Base-by-base conservation (phyloP, 2,113 vertebrate genomes). In the Nothobranchius kuhntae region DNA sequence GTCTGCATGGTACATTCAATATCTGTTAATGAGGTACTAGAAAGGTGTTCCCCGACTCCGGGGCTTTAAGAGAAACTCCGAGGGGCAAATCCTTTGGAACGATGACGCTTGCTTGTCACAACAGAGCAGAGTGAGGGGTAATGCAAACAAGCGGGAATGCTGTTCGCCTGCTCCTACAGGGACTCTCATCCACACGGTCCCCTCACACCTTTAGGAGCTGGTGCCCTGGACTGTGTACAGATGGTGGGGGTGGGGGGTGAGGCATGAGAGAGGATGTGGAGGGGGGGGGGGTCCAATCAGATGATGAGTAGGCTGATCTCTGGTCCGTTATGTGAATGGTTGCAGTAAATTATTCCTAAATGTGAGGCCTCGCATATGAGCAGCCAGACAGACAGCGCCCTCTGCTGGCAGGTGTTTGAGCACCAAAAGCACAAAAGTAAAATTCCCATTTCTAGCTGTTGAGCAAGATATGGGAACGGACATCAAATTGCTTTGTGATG, bases 21-120 rank as follows among this genome's bases (percentile, higher is more conserved):
- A 94, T 93, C 92, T 93, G 93, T 93, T 92, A 92, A 91, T 94
- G 93, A 94, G 93, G 93, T 94, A 94, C 92, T 93, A 92, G 85
- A 91, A 91, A 91, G 89, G 91, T 86, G 89, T 92, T 85, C 91
- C 87, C 90, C 85, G 87, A 91, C 84, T 91, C 87, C 88, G 86
- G 84, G 89, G 87, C 86, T 86, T 90, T 85, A 86, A 90, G 83
- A 91, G 90, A 91, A 87, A 89, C 88, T 89, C 81, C 75, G 66
- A 83, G 84, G 89, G 84, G 86, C 53, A 72, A 73, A 77, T 87
- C 88, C 82, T 92, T 91, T 90, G 89, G 91, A 90, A 90, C 90
- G 85, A 85, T 84, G 81, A 85, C 78, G 82, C 79, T 85, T 76
- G 85, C 87, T 40, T 78, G 79, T 80, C 63, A 59, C 65, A 81